These are phyloP conservation scores for Dendrolimus punctatus DNA, from an alignment of 1,140 invertebrate genomes.

Conservation along the genomic window DNA sequence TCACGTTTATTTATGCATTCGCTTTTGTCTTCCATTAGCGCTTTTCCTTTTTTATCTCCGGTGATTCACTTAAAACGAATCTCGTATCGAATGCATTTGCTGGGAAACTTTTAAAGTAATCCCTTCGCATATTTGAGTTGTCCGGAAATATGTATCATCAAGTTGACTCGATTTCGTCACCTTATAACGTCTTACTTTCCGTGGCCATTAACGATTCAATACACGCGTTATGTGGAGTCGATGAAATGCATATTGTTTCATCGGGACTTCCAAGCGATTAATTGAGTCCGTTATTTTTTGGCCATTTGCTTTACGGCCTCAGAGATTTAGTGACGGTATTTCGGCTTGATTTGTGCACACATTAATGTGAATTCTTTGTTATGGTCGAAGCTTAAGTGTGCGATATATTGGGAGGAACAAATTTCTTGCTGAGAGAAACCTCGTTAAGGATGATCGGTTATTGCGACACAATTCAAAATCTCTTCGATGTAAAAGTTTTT, in stretches of 20 bases:
- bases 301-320: constrained; percentile 42
- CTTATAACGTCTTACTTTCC: constrained; percentile 43
- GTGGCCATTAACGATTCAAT: constrained; percentile 66
- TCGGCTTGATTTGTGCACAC: constrained; percentile 47
- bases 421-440: constrained; percentile 46
- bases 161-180: constrained; percentile 53
- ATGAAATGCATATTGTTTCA: constrained; percentile 65
- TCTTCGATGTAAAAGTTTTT: constrained; percentile 11
- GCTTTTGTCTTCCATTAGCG: constrained; percentile 62
- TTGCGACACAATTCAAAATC: constrained; percentile 23
- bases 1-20: constrained; percentile 61
- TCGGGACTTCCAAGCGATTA: constrained; percentile 51
- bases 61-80: constrained; percentile 38
- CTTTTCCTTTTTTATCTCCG: constrained; percentile 39
- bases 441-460: constrained; percentile 41
- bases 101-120: constrained; percentile 31
- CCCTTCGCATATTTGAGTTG: constrained; percentile 37
- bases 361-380: constrained; percentile 50
- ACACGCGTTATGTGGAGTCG: constrained; percentile 58
- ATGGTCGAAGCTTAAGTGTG: constrained; percentile 39
- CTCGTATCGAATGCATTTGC: constrained; percentile 26
- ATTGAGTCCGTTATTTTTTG: constrained; percentile 40
- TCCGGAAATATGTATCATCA: constrained; percentile 44
- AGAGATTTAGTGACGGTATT: constrained; percentile 51
- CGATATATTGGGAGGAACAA: constrained; percentile 55